Conservation (phyloP, 1,140 invertebrate genomes). For the Oedothorax gibbosus region DNA sequence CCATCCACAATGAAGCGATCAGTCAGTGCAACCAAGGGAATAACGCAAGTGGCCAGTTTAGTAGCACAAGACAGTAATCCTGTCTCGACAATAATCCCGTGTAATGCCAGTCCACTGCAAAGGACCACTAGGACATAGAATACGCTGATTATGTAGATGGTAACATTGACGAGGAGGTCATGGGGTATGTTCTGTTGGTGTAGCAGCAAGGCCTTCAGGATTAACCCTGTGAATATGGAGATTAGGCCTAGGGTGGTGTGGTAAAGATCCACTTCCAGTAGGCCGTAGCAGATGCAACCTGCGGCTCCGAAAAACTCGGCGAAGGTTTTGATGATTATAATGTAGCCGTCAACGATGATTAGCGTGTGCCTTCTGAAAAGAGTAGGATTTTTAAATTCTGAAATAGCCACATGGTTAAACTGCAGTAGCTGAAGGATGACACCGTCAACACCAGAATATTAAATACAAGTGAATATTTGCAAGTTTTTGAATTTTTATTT, state of each 20-base stretch:
- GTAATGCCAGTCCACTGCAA: constrained; percentile 6
- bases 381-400: no score
- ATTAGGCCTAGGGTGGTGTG: not conserved
- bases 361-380: not conserved
- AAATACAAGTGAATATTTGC: no score
- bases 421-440: no score
- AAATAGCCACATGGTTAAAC: no score
- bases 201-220: not conserved
- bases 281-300: constrained; percentile 26
- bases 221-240: not conserved
- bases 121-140: not conserved
- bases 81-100: not conserved
- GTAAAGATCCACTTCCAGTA: constrained; percentile 18
- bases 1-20: not conserved
- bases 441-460: no score
- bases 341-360: constrained; percentile 21
- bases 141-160: not conserved
- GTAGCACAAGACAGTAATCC: not conserved
- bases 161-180: no score
- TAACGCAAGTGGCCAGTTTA: constrained; percentile 8
- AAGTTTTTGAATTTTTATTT: no score
- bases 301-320: constrained; percentile 38
- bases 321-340: constrained; percentile 25
- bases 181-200: not conserved
- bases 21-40: constrained; percentile 14